Percentiles rank a stretch among this genome's conserved stretches.
Evolutionary conservation across 2,797 vertebrate genomes (phyloP).

Genomic region (Salmo trutta): DNA sequence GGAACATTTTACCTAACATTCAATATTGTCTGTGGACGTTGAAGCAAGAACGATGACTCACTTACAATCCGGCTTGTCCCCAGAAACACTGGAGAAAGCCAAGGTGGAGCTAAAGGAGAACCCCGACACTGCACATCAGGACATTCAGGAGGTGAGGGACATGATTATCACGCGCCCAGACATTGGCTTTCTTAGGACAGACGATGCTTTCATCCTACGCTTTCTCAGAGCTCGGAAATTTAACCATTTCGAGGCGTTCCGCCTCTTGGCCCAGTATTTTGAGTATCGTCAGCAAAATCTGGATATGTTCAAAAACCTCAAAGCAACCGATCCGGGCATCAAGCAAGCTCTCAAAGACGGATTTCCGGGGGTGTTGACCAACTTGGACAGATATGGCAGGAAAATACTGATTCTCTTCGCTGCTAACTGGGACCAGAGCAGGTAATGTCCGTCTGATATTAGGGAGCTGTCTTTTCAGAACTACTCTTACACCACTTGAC

Average conservation of each 20-base stretch:
- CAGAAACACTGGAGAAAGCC: conserved; percentile 98
- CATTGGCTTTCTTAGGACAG: conserved; percentile 97
- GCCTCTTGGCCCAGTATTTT: conserved; percentile 96
- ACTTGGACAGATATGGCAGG: conserved; percentile 96
- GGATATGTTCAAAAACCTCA: conserved; percentile 99
- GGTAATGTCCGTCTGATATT: conserved; percentile 73
- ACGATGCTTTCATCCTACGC: conserved; percentile 95
- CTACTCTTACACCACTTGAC: background rate
- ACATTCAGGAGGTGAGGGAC: conserved; percentile 98
- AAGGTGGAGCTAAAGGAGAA: conserved; percentile 97
- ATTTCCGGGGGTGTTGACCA: conserved; percentile 93
- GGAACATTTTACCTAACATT: conserved; percentile 17
- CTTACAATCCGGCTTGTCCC: conserved; percentile 95
- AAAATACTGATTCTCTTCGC: conserved; percentile 96
- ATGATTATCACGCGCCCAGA: conserved; percentile 99
- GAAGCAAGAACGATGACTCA: conserved; percentile 89
- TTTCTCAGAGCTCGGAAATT: conserved; percentile 97
- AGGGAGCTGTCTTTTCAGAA: conserved; percentile 53
- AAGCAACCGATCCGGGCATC: conserved; percentile 96
- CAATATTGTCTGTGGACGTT: conserved; percentile 2
- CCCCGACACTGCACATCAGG: conserved; percentile 95
- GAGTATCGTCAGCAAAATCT: conserved; percentile 98
- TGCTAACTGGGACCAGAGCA: conserved; percentile 99
- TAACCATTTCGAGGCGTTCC: conserved; percentile 97
- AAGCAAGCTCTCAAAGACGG: conserved; percentile 98